phyloP scores from a whole-genome alignment of 2,113 vertebrate species.

The Gadus macrocephalus region DNA sequence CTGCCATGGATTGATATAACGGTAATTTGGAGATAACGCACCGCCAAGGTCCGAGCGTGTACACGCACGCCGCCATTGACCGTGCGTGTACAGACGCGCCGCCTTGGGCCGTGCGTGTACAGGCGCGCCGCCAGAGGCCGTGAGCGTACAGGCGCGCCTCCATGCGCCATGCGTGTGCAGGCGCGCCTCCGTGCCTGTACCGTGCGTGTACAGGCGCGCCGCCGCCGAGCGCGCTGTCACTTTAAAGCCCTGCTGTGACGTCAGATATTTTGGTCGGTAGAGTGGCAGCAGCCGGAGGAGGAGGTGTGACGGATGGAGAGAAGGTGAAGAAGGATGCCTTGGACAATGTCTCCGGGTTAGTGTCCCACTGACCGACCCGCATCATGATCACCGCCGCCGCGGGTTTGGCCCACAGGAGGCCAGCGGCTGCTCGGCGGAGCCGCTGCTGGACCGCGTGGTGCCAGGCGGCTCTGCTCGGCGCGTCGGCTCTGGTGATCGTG shows the following conservation, averaged over 20 bases:
- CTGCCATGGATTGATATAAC: no score
- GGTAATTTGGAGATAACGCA: no score
- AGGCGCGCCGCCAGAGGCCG: no score
- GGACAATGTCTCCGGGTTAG: constrained; percentile 39
- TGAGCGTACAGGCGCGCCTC: no score
- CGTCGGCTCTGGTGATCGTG: constrained; percentile 70
- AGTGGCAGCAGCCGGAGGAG: constrained; percentile 39
- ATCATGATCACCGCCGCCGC: constrained; percentile 59
- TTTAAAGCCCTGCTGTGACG: constrained; percentile 69
- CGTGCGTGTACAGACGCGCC: no score
- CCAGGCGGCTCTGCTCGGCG: constrained; percentile 69
- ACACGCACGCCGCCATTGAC: no score
- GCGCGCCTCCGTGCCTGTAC: no score
- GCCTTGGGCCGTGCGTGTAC: no score
- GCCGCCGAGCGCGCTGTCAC: constrained; percentile 20
- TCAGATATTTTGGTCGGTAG: constrained; percentile 54
- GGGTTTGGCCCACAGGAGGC: constrained; percentile 57
- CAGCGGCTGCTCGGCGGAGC: constrained; percentile 57
- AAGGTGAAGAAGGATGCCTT: constrained; percentile 44
- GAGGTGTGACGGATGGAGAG: constrained; percentile 33
- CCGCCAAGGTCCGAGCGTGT: no score
- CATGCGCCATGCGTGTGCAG: no score
- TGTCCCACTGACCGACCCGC: constrained; percentile 10
- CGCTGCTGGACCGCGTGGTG: constrained; percentile 71
- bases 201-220: no score